Evolutionary conservation across 2,113 vertebrate species (phyloP), one percentile per base, ranked within the genome.

Genomic region (Kryptolebias marmoratus): DNA sequence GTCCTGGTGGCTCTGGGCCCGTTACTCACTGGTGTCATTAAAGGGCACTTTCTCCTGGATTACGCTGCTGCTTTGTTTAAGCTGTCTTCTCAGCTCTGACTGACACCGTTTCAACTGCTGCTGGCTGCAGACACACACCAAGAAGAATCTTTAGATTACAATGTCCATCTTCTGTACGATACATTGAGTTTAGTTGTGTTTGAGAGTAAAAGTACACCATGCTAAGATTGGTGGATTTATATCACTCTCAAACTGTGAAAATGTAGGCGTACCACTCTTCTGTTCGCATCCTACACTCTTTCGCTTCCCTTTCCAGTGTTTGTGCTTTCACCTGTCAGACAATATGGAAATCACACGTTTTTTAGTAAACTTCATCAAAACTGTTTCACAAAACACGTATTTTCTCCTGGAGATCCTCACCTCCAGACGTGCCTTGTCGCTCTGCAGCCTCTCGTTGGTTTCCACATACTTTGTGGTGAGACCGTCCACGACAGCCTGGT

Each of bases 41-140:
- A 99, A 99, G 93, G 97, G 96, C 88, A 99, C 95, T 95, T 98
- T 99, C 91, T 99, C 98, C 94, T 91, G 96, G 90, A 99, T 98
- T 81, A 99, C 93, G 80, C 94, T 95, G 74, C 96, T 94, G 90
- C 96, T 97, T 78, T 98, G 96, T 81, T 97, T 97, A 92, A 99
- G 92, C 92, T 96, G 95, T 82, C 91, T 94, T 89, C 94, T 96
- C 87, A 99, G 93, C 90, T 99, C 96, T 39, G 91, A 90, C 94
- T 98, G 96, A 86, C 96, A 96, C 80, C 92, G 95, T 88, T 94
- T 96, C 93, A 99, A 80, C 89, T 99, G 97, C 87, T 96, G 96
- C 87, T 99, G 97, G 89, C 98, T 99, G 91, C 71, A 63, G 4
- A 57, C 15, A 56, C 10, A 58, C 22, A 68, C 11, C 5, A 4